A percentile compares a stretch with the other conserved stretches of the same genome.
Evolutionary conservation across 1,140 invertebrate genomes (phyloP).

Genomic region (Drusus annulatus): DNA sequence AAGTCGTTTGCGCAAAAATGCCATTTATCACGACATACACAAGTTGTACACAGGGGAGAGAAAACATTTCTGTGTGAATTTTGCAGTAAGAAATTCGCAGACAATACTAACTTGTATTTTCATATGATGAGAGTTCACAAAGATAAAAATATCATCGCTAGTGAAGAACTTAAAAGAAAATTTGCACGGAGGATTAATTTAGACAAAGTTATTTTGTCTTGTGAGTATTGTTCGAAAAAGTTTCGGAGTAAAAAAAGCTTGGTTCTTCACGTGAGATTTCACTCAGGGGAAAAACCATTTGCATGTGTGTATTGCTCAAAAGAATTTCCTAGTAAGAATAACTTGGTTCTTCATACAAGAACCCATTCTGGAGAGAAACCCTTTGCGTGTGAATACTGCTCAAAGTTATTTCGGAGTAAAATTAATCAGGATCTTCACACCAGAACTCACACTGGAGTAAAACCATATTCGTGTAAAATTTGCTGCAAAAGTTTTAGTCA

Average conservation of each 20-base stretch:
- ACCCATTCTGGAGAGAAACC: neutral
- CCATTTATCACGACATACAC: neutral
- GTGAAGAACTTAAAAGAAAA: no score
- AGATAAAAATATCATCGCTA: no score
- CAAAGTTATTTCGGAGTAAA: neutral
- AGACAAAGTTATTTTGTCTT: no score
- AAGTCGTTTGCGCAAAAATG: neutral
- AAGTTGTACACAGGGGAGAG: no score
- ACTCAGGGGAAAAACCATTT: neutral
- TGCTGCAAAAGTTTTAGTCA: neutral
- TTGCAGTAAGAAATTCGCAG: no score
- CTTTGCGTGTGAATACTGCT: neutral
- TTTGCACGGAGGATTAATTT: no score
- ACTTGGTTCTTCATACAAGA: neutral
- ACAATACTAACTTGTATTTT: no score
- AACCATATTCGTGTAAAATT: neutral
- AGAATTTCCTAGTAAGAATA: neutral
- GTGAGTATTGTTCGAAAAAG: no score
- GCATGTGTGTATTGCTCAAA: neutral
- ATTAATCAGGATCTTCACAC: neutral
- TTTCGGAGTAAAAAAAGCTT: no score
- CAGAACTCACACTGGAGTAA: constrained; percentile 1
- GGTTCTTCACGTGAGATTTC: neutral
- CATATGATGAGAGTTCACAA: no score
- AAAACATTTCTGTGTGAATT: no score